A percentile compares a stretch with the other conserved stretches of the same genome.
These are phyloP conservation scores for Thinocorus orbignyianus DNA, from an alignment of 2,113 vertebrate species.

Conservation along the genomic window DNA sequence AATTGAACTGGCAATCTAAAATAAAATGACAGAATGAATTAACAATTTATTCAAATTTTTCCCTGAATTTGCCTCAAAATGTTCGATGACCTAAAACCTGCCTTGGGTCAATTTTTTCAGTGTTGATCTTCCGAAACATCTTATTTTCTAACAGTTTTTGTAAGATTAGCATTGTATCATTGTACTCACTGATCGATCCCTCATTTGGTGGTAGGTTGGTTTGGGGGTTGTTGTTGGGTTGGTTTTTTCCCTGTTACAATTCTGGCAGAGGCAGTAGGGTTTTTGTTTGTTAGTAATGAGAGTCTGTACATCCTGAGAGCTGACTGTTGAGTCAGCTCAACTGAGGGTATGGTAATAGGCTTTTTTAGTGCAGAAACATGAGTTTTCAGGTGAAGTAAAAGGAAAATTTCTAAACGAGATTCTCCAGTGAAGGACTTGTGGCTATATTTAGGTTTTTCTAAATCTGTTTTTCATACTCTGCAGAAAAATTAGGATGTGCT, in stretches of 20 bases:
- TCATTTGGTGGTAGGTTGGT: not conserved
- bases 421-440: not conserved
- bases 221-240: not conserved
- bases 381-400: not conserved
- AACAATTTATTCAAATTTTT: not conserved
- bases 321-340: fast-evolving
- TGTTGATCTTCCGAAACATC: not conserved
- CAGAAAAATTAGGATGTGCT: not conserved
- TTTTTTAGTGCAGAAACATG: not conserved
- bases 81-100: not conserved
- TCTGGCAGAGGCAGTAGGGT: not conserved
- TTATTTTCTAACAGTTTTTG: not conserved
- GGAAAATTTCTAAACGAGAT: not conserved
- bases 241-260: not conserved
- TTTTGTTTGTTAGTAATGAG: not conserved
- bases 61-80: not conserved
- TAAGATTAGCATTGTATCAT: not conserved
- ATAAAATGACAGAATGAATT: not conserved
- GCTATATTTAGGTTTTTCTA: not conserved
- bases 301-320: not conserved
- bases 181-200: not conserved
- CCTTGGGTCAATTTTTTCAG: not conserved
- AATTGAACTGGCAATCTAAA: not conserved
- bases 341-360: not conserved
- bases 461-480: not conserved